Base-by-base conservation (phyloP, 1,140 invertebrate genomes). In the Drosophila sulfurigaster region DNA sequence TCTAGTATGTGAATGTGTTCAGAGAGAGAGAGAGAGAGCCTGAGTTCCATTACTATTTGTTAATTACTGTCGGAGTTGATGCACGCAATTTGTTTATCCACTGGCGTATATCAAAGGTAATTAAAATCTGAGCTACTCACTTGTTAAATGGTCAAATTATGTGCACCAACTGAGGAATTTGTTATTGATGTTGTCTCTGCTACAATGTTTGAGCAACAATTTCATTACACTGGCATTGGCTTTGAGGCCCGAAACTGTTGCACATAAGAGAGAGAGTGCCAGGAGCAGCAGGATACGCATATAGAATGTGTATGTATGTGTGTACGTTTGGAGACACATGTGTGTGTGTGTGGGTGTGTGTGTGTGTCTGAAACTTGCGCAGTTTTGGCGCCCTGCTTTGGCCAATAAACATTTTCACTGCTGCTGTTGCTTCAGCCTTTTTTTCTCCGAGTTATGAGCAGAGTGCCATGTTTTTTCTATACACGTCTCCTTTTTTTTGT, bases 121-220 rank as follows among this genome's bases (percentile, higher is more conserved):
- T 86, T 87, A 87, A 87, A 87, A 82, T 82, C 74, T 75, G 75
- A 82, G 63, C 68, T 70, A 58, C 20, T 66, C 52, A 63, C 63
- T 68, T 85, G 64, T 75, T 81, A 82, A 86, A 79, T 73, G 82
- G 13, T 38, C 75, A 79, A 82, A 82, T 82, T 71, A 79, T 81
- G 79, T 43, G 58, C 69, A 71, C 54, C 65, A 59, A 48, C 64
- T 52, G 64, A 76, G 76, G 52, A 82, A 82, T 82, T 82, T 67
- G 57, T 70, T 71, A 74, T 72, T 72, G 69, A 74, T 74, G 67
- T 76, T 67, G 56, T 60, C 45, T 11, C 59, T 65, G 43, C 58
- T 49, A 52, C 65, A 78, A 38, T 60, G 62, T 67, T 86, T 81
- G 73, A 71, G 63, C 54, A 59, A 72, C 72, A 78, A 74, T 75